Evolutionary conservation across 2,888 invertebrate species (phyloP), one percentile per base, ranked within the genome.

Genomic region (Phania funesta): DNA sequence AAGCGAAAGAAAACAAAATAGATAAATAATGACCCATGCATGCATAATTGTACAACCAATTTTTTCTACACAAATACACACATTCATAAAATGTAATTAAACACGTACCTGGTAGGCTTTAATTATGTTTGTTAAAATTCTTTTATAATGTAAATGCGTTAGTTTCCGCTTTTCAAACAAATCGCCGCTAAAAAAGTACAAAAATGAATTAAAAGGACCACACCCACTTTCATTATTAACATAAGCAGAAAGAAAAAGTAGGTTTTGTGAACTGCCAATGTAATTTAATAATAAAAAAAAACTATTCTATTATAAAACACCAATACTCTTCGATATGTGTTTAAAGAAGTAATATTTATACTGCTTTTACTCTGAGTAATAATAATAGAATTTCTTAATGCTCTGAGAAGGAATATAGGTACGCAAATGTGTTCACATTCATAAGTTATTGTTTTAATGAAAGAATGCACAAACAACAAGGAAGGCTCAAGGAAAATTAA

Each of bases 391-490:
- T 3, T 11, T 32, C 11, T 4, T 32, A 32, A n/a, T 13, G 26
- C 60, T 44, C 60, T 44, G 24, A 16, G n/a, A 16, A 60, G 13
- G 18, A 73, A 18, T 46, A n/a, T n/a, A 67, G 38, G 4, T 58
- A 35, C 26, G n/a, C 50, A 67, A 46, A 58, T 50, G 18, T 13
- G 8, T 58, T 11, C 20, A 52, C 41, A 29, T 16, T 29, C n/a
- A 56, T 48, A 18, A 22, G 48, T 44, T 44, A 52, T 48, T 74
- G 44, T 11, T 46, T 54, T 78, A 78, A 64, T 71, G 56, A 77
- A 77, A n/a, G n/a, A n/a, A 56, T 71, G 64, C 77, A 78, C 35
- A 48, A 41, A 48, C 29, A 68, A 44, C 35, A 56, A 26, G 38
- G n/a, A n/a, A n/a, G n/a, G n/a, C 35, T 8, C 7, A 35, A 35